Percentiles rank a stretch among this genome's conserved stretches.
Conservation (phyloP, 1,140 invertebrate genomes). For the Artemia franciscana region DNA sequence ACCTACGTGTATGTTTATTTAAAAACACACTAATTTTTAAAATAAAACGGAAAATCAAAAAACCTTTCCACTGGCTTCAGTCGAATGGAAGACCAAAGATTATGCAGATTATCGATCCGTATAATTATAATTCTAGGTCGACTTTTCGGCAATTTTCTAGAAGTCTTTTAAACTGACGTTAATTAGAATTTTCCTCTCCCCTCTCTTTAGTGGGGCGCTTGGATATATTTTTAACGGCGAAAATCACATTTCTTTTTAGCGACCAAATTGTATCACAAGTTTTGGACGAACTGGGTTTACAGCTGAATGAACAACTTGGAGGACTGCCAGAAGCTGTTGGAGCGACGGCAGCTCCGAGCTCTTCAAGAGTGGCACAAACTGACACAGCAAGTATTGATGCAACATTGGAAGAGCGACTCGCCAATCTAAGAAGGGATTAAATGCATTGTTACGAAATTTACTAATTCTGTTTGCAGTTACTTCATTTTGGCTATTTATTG, state of each 20-base stretch:
- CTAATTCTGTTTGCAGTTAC: too few relatives aligned
- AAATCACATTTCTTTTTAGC: conserved; percentile 23
- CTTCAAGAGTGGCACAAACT: conserved; percentile 24
- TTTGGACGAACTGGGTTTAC: conserved; percentile 84
- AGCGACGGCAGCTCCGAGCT: conserved; percentile 28
- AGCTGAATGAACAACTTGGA: conserved; percentile 67
- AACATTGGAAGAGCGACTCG: conserved; percentile 75
- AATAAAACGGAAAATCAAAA: too few relatives aligned
- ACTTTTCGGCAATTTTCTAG: not conserved
- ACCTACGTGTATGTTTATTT: too few relatives aligned
- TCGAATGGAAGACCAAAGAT: too few relatives aligned
- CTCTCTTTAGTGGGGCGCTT: not conserved
- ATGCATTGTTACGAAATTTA: not conserved
- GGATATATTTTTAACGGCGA: not conserved
- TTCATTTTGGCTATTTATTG: too few relatives aligned
- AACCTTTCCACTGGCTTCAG: too few relatives aligned
- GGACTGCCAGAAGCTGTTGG: conserved; percentile 52
- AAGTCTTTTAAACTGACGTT: too few relatives aligned
- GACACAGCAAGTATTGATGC: conserved; percentile 60
- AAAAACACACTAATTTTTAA: too few relatives aligned
- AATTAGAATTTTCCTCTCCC: conserved; percentile 1
- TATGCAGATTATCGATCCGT: not conserved
- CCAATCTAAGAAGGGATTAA: conserved; percentile 71
- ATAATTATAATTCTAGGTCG: not conserved
- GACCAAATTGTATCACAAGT: conserved; percentile 80